Evolutionary conservation across 2,113 vertebrate genomes (phyloP), one percentile per base, ranked within the genome.

Genomic region (Astur gentilis): DNA sequence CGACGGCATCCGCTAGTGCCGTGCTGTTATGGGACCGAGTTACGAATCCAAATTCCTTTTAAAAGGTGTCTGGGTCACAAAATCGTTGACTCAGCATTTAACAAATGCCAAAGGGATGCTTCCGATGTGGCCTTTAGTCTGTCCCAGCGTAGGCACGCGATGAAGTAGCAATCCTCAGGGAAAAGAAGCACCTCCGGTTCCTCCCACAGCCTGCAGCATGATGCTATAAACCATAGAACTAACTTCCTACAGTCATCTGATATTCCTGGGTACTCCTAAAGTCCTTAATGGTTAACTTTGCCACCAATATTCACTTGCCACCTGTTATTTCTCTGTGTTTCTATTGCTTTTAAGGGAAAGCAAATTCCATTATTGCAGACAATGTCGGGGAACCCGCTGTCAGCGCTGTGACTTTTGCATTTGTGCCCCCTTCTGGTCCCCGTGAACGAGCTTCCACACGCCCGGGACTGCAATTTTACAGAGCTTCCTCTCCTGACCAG

Each of bases 171-270:
- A 25, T 34, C 45, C 7, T 21, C 11, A 65, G 19, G 38, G 40
- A 27, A 66, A 89, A 40, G 50, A 2, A 20, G 50, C 40, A 34
- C 23, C 18, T 16, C 31, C 0, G 0, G 8, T 34, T 69, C 16
- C 14, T 47, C 62, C 49, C 22, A 3, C 34, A n/a, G 54, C 69
- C 36, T 10, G 27, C 9, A 44, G 31, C 16, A 0, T 8, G 31
- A 29, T 0, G 2, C 60, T 36, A 23, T 27, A 66, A 83, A 45
- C 0, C 42, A 16, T 3, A 10, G 6, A 34, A 36, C 45, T 72
- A 7, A 10, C 10, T 66, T 31, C 38, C 44, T 42, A 6, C 15
- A 1, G 34, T 21, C 15, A 15, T 2, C 8, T 10, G n/a, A 22
- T 49, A n/a, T 62, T 60, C 38, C 22, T 21, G 36, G n/a, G 27